phyloP scores from a whole-genome alignment of 2,797 vertebrate species.

The Amphiprion clarkii region DNA sequence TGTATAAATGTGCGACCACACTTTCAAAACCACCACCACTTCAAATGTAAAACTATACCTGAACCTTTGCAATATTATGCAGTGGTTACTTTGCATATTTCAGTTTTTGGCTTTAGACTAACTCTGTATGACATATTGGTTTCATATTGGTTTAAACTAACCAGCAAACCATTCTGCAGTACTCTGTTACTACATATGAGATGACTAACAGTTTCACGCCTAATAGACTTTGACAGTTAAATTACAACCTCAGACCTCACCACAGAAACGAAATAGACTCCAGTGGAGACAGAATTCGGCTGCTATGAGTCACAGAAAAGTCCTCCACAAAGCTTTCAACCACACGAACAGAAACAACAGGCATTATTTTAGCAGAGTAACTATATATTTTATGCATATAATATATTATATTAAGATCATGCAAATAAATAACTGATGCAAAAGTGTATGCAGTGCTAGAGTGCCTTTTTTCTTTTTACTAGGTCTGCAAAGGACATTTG shows the following conservation, averaged over 20 bases:
- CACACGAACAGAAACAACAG: slow-evolving; percentile 41
- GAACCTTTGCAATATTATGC: not conserved
- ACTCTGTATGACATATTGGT: not conserved
- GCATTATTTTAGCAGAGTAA: slow-evolving; percentile 12
- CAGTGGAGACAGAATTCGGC: slow-evolving; percentile 42
- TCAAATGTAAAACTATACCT: not conserved
- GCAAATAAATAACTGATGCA: slow-evolving; percentile 12
- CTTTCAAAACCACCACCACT: not conserved
- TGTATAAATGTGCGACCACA: slow-evolving; percentile 1
- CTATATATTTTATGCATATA: not conserved
- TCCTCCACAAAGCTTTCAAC: slow-evolving; percentile 27
- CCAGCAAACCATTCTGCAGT: slow-evolving; percentile 32
- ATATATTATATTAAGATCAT: not conserved
- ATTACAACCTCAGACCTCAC: slow-evolving; percentile 61
- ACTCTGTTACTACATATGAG: slow-evolving; percentile 22
- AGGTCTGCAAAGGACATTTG: not conserved
- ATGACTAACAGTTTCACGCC: slow-evolving; percentile 58
- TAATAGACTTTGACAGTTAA: slow-evolving; percentile 65
- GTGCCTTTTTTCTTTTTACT: not conserved
- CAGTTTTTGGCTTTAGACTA: not conserved
- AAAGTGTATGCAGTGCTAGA: not conserved
- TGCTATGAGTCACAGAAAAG: slow-evolving; percentile 66
- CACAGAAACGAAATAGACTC: slow-evolving; percentile 52
- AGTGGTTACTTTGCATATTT: not conserved
- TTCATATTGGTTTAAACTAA: slow-evolving; percentile 37